Base-by-base conservation (phyloP, 1,140 invertebrate species). In the Drosophila takahashii region DNA sequence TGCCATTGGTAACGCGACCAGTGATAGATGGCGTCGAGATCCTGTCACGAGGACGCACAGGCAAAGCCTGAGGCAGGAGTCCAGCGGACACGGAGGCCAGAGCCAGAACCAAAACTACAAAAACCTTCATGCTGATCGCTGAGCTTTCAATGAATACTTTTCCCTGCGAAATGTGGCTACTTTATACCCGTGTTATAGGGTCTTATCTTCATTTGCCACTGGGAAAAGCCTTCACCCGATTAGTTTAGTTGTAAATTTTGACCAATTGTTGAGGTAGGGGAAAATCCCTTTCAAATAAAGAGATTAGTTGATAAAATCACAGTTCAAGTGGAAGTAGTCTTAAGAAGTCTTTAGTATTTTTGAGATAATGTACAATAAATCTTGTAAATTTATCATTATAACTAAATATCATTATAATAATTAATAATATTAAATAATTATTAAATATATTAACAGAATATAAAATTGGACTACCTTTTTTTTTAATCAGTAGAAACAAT, bases 1-100 rank as follows among this genome's bases (percentile, higher is more conserved):
- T 51, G 16, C 90, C 90, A 18, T 91, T 91, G 64, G 90, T 91
- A 18, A 91, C 91, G 53, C 89, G 90, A 44, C 90, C 90, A 6
- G 79, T 27, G 26, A 90, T 83, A 1, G 61, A 59, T 4, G 54
- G 13, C 5, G 32, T 6, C 1, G n/a, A 64, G 8, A 53, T 56
- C 69, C 86, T 32, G 18, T 81, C 61, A 64, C 79, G 78, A 5
- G 83, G 44, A 48, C 3, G 80, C 13, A 91, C 47, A 15, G 67
- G 57, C 2, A 15, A 11, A n/a, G 22, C 26, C 45, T 59, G 52
- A 6, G 81, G 81, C 65, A 81, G 9, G 4, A 77, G n/a, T 47
- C 76, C 87, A 36, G 87, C 87, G 16, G 87, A 90, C 42, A 47
- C 86, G 34, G 75, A 51, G 72, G 85, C 84, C 18, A 89, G 42